Base-by-base conservation (phyloP, 1,140 invertebrate genomes). In the Carposina sasakii region DNA sequence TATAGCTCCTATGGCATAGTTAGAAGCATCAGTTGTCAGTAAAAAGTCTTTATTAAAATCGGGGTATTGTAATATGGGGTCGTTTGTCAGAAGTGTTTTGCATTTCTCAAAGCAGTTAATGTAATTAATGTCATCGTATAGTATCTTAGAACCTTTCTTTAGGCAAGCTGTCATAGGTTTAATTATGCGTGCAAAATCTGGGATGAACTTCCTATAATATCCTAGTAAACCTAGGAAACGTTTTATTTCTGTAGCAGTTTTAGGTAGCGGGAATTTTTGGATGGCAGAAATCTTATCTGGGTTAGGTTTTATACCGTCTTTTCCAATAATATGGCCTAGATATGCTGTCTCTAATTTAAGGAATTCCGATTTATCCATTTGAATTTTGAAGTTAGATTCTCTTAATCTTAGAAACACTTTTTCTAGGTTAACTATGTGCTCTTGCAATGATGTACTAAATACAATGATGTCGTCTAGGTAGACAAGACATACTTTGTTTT, bases 381-480 rank as follows among this genome's bases (percentile, higher is more conserved):
- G 71, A 0, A 83, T 31, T 52, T 76, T 73, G 9, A 86, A 44
- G 20, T 60, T 48, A 16, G 57, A 49, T n/a, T 67, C 39, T 22
- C 60, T 15, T 0, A 85, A 42, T 23, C 26, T 73, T 44, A 67
- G 17, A 57, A 46, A 9, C 49, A 57, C 36, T 55, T 72, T 12
- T 83, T 53, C 2, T 85, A 54, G 0, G 84, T 65, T 42, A 13
- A 23, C 31, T 36, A 40, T 47, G 41, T 49, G 74, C 47, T 30
- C 57, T 43, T 40, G 76, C 48, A 26, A 42, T 52, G 40, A 42
- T 20, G 39, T 57, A 10, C 22, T 44, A 45, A 44, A 54, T 22
- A 67, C 45, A 4, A 70, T 28, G 4, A 72, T 52, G 22, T 87
- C 83, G 52, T 87, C 85, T 0, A 87, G 22, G 59, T 86, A 87